Evolutionary conservation across 1,140 invertebrate species (phyloP).

Genomic region (Caenorhabditis remanei): DNA sequence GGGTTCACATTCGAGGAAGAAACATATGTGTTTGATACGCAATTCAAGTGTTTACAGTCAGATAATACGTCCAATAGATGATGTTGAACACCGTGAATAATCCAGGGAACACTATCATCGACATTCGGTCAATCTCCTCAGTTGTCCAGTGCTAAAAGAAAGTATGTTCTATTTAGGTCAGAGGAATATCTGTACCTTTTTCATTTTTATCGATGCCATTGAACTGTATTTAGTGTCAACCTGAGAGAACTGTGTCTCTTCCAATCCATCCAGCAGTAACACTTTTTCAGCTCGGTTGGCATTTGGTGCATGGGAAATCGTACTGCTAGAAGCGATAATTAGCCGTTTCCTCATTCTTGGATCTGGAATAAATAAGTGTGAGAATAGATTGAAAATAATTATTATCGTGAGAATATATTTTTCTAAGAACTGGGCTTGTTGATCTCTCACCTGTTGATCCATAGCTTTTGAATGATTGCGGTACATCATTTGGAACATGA

Average conservation of each 20-base stretch:
- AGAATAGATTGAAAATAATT: background rate
- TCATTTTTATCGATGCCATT: background rate
- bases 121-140: constrained; percentile 70
- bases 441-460: constrained; percentile 54
- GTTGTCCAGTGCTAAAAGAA: constrained; percentile 65
- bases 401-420: too few relatives aligned
- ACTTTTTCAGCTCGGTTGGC: constrained; percentile 44
- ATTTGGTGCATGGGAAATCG: constrained; percentile 26
- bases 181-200: constrained; percentile 19
- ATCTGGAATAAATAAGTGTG: constrained; percentile 13
- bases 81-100: constrained; percentile 71
- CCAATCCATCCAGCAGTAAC: constrained; percentile 61
- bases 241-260: constrained; percentile 63
- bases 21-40: background rate
- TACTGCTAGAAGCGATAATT: constrained; percentile 48
- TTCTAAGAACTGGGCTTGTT: too few relatives aligned
- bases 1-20: constrained; percentile 6
- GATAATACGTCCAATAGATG: constrained; percentile 72
- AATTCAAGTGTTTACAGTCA: constrained; percentile 51
- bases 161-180: too few relatives aligned
- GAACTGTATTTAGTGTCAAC: constrained; percentile 52
- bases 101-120: constrained; percentile 69
- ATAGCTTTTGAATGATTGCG: constrained; percentile 63
- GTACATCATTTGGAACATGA: constrained; percentile 57
- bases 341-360: constrained; percentile 66